A percentile compares a stretch with the other conserved stretches of the same genome.
Evolutionary conservation across 2,888 invertebrate genomes (phyloP).

Genomic region (Drosophila emarginata): DNA sequence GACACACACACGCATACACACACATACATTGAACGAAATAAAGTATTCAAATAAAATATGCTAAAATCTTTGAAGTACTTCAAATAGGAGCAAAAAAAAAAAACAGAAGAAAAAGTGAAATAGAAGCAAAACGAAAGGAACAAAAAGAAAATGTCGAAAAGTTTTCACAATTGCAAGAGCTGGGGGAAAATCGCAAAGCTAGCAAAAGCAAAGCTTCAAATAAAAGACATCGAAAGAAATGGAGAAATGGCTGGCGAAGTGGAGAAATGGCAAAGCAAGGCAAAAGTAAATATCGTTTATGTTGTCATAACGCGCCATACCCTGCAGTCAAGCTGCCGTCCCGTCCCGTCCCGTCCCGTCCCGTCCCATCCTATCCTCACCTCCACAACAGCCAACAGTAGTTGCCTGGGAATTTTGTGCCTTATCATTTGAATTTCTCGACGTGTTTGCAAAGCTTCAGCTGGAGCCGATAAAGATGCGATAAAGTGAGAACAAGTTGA

Average conservation of each 20-base stretch:
- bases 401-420: conserved; percentile 29
- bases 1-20: conserved; percentile 20
- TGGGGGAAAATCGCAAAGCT: conserved; percentile 43
- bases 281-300: conserved; percentile 77
- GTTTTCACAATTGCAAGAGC: conserved; percentile 39
- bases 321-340: conserved; percentile 47
- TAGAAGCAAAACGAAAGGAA: conserved; percentile 37
- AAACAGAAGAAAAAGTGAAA: conserved; percentile 33
- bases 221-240: conserved; percentile 63
- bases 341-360: not conserved
- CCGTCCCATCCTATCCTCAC: not conserved
- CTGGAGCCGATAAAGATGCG: conserved; percentile 74
- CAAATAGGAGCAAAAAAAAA: conserved; percentile 67
- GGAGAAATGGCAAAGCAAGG: conserved; percentile 27
- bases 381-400: conserved; percentile 12
- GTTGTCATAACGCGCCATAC: conserved; percentile 77
- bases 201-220: conserved; percentile 54
- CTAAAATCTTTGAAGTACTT: conserved; percentile 79
- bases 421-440: conserved; percentile 75
- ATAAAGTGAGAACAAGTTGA: conserved; percentile 74
- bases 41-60: conserved; percentile 78
- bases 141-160: conserved; percentile 61
- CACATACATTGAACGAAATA: conserved; percentile 72
- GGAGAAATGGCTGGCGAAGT: conserved; percentile 55
- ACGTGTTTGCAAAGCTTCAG: conserved; percentile 67